These are phyloP conservation scores for Drosophila ezoana DNA, from an alignment of 2,888 invertebrate species.

Conservation along the genomic window DNA sequence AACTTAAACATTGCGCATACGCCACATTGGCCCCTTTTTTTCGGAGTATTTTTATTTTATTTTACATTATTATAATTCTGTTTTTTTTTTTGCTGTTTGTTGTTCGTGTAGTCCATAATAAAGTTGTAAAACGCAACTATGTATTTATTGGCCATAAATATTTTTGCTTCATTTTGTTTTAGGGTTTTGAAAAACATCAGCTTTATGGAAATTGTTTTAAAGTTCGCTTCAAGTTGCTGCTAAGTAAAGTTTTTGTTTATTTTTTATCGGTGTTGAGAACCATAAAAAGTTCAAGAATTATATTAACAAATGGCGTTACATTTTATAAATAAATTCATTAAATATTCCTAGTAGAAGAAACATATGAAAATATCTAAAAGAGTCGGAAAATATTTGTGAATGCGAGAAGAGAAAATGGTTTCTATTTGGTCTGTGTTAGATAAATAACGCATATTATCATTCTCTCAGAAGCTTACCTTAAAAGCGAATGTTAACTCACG, in stretches of 20 bases:
- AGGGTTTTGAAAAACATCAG: conserved; percentile 13
- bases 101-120: conserved; percentile 53
- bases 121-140: conserved; percentile 70
- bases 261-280: conserved; percentile 8
- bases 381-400: not conserved
- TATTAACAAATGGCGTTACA: not conserved
- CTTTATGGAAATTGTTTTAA: conserved; percentile 38
- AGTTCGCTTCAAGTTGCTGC: conserved; percentile 26
- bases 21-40: conserved; percentile 41
- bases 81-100: conserved; percentile 8
- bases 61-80: conserved; percentile 30
- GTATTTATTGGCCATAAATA: conserved; percentile 65
- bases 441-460: too few species aligned
- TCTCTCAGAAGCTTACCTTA: too few species aligned
- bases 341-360: not conserved
- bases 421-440: too few species aligned
- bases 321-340: conserved; percentile 6
- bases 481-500: too few species aligned
- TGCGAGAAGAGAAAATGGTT: too few species aligned
- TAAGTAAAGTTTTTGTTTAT: conserved; percentile 4
- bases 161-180: conserved; percentile 33
- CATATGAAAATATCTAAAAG: not conserved
- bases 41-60: conserved; percentile 9
- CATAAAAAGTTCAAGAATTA: not conserved
- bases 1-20: conserved; percentile 62